Base-by-base conservation (phyloP, 2,888 invertebrate species). In the Sinotaia quadrata region DNA sequence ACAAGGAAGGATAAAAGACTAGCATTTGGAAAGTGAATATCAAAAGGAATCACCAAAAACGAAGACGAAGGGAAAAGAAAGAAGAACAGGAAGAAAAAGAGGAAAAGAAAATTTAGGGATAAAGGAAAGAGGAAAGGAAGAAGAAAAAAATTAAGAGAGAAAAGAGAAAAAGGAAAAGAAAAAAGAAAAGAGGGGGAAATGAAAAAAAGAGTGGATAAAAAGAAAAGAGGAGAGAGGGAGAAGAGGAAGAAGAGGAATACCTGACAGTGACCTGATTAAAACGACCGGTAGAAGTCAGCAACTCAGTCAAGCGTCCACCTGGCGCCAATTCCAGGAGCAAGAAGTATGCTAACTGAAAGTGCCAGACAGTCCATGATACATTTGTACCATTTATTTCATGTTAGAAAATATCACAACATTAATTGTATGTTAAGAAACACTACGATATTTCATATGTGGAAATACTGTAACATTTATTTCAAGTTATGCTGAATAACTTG, bases 341-440 rank as follows among this genome's bases (percentile, higher is more conserved):
- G 65, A 44, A 65, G 56, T 44, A 65, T 12, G 65, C 65, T 0
- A 65, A 7, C 65, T 65, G n/a, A n/a, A n/a, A n/a, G n/a, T n/a
- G n/a, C n/a, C n/a, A n/a, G n/a, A n/a, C n/a, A n/a, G n/a, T n/a
- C n/a, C n/a, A n/a, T n/a, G n/a, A n/a, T n/a, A n/a, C n/a, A n/a
- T n/a, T n/a, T n/a, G n/a, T n/a, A n/a, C n/a, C n/a, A n/a, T n/a
- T n/a, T n/a, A n/a, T n/a, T n/a, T n/a, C n/a, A n/a, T n/a, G n/a
- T n/a, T n/a, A n/a, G n/a, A n/a, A n/a, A n/a, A n/a, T n/a, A n/a
- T n/a, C n/a, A n/a, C n/a, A n/a, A n/a, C n/a, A n/a, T n/a, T n/a
- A n/a, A n/a, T n/a, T n/a, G n/a, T n/a, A n/a, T n/a, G n/a, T n/a
- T n/a, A n/a, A n/a, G n/a, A n/a, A n/a, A n/a, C n/a, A n/a, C n/a